Base-by-base conservation (phyloP, 64 coral and sea anemone genomes). In the Porites lutea region DNA sequence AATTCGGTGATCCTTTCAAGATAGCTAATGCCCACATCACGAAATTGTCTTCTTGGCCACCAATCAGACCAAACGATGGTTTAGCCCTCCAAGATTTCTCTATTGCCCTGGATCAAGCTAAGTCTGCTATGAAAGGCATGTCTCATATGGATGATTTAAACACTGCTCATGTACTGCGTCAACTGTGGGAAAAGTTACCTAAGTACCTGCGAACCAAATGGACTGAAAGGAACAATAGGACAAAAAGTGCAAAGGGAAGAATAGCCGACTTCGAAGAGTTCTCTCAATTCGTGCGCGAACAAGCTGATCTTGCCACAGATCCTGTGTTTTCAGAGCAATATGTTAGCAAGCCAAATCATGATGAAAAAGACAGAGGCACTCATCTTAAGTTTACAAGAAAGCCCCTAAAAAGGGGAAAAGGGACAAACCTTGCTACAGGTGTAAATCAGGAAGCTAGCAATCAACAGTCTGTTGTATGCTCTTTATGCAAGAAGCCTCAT, bases 201-300 rank as follows among this genome's bases (percentile, higher is more conserved):
- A 52, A 75, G 53, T 81, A 92, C 27, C n/a, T n/a, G n/a, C n/a
- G n/a, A n/a, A n/a, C n/a, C n/a, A n/a, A n/a, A n/a, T n/a, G n/a
- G n/a, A n/a, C n/a, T n/a, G n/a, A n/a, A n/a, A 77, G 81, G 21
- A 85, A 77, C 3, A 87, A 53, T 27, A 86, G 79, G 52, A 90
- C 87, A 20, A 96, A 72, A 52, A 65, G 14, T 12, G 37, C 60
- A 12, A 89, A 78, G 1, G 63, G 57, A 78, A 83, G 79, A 86
- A 96, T 92, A 50, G 52, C 95, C 59, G 72, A 44, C 58, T 93
- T 96, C 9, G 80, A 92, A 54, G 95, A 96, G 6, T 87, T 96
- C 60, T 48, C 73, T 15, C 72, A 86, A 19, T 93, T 96, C 37
- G 87, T 96, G 47, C 51, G 83, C n/a, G n/a, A n/a, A n/a, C n/a